phyloP scores from a whole-genome alignment of 2,888 invertebrate genomes.

The Dolomedes plantarius region DNA sequence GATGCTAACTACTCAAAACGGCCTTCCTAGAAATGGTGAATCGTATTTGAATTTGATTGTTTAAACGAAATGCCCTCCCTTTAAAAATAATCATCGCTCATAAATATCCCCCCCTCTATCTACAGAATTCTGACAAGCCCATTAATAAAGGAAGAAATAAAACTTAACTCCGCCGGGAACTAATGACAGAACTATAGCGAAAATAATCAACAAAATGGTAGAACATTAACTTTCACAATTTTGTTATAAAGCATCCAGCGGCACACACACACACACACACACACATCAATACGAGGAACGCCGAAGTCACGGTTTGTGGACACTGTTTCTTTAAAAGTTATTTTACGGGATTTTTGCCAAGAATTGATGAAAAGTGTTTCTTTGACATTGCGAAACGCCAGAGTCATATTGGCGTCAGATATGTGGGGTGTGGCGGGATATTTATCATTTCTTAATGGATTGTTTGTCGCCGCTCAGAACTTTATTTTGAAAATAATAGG shows the following conservation, averaged over 20 bases:
- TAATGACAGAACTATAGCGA: conserved; percentile 10
- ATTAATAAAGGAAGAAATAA: background rate
- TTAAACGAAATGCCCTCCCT: background rate
- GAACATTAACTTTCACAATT: conserved; percentile 10
- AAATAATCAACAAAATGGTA: conserved; percentile 5
- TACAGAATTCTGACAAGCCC: background rate
- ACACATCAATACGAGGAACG: background rate
- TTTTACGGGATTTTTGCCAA: conserved; percentile 16
- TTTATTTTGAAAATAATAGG: background rate
- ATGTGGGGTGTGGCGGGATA: background rate
- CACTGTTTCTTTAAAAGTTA: conserved; percentile 9
- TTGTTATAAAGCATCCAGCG: background rate
- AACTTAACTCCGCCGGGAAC: background rate
- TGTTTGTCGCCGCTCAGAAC: background rate
- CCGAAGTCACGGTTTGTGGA: conserved; percentile 3
- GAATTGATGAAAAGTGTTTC: background rate
- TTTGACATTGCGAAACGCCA: background rate
- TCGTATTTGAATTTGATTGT: background rate
- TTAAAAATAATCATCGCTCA: background rate
- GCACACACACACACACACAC: too few species aligned
- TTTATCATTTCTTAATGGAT: background rate
- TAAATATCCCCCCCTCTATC: background rate
- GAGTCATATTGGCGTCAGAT: background rate
- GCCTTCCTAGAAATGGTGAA: too few species aligned
- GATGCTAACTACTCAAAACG: too few species aligned